Evolutionary conservation across 2,113 vertebrate species (phyloP), one percentile per base, ranked within the genome.

Genomic region (Colistium nudipinnis): DNA sequence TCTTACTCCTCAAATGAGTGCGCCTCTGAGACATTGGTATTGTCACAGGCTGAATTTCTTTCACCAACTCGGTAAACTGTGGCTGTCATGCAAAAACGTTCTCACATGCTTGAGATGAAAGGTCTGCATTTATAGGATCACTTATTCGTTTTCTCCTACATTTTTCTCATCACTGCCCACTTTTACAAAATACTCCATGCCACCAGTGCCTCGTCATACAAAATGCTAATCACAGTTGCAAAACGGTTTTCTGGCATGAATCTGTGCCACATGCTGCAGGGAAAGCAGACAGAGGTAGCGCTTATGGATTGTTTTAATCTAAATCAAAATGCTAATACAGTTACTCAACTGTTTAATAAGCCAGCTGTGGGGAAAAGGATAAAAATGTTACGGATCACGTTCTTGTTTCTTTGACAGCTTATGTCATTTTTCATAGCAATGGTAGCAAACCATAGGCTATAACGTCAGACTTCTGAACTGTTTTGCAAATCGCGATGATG

Each of bases 321-420:
- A 36, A 84, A 83, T 79, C 48, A 81, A 70, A 74, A 74, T 84
- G 80, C 74, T 74, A 82, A 88, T 88, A 76, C 10, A 60, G 63
- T 85, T 74, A 82, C 65, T 90, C 76, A 79, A 22, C 74, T 85
- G 76, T 87, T 82, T 77, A 82, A 88, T 84, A 83, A 78, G 80
- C 80, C 87, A 89, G 78, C 82, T 89, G 89, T 66, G 66, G n/a
- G 16, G 30, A 70, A 36, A 83, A 83, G 69, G 61, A 79, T 70
- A 22, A 63, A 80, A 80, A 68, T 48, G 57, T 73, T 74, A 39
- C 41, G 51, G 45, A 55, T 74, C 13, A 8, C 44, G 59, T 76
- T 62, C 62, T 76, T 62, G 62, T 79, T 85, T 69, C 52, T 48
- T 47, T 61, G 71, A 74, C 60, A 71, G 60, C 71, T 66, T 64